Evolutionary conservation across 2,888 invertebrate genomes (phyloP).

Genomic region (Epinotia nisella): DNA sequence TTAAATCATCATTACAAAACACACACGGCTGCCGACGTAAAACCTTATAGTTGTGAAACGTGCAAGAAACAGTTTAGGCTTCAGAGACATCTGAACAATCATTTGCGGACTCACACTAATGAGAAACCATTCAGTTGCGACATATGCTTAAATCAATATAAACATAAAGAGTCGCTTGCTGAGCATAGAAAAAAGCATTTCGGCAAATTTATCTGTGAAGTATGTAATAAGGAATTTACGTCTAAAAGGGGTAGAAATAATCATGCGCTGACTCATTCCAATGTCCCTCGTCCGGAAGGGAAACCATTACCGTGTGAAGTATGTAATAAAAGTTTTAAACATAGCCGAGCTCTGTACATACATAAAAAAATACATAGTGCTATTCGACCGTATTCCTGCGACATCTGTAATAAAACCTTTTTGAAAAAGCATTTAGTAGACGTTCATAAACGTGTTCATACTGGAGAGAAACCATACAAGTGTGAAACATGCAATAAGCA

Average conservation of each 20-base stretch:
- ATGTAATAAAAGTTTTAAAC: not conserved
- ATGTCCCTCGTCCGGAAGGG: not conserved
- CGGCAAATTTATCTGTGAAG: not conserved
- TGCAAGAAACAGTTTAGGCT: constrained; percentile 3
- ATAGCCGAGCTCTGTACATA: not conserved
- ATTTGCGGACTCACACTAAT: constrained; percentile 1
- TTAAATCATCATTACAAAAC: not conserved
- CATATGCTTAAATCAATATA: not conserved
- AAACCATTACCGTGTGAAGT: not conserved
- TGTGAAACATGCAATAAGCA: constrained; percentile 1
- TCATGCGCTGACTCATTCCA: not conserved
- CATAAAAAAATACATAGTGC: constrained; percentile 1
- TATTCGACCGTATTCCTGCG: not conserved
- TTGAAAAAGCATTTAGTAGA: not conserved
- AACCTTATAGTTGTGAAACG: not conserved
- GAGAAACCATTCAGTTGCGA: not conserved
- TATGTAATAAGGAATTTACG: not conserved
- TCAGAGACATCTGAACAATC: not conserved
- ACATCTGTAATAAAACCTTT: not conserved
- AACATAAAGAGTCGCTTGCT: not conserved
- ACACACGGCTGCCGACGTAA: not conserved
- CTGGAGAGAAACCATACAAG: not conserved
- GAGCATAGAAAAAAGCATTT: not conserved
- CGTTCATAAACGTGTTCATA: constrained; percentile 1
- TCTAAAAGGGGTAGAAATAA: not conserved